Evolutionary conservation across 2,888 invertebrate genomes (phyloP), one percentile per base, ranked within the genome.

Genomic region (Cyclophora punctaria): DNA sequence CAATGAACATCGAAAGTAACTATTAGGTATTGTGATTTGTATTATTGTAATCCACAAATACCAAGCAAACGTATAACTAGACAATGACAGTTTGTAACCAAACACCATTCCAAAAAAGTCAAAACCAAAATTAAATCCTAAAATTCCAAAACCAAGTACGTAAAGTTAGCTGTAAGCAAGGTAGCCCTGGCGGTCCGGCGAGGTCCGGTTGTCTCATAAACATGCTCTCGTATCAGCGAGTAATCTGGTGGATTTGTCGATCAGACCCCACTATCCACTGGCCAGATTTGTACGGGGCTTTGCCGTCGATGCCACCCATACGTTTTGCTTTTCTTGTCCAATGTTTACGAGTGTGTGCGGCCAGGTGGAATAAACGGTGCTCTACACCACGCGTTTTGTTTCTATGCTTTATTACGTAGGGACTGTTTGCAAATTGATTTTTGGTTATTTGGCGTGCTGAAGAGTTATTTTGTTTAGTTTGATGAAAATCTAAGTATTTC

Each of bases 201-300:
- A 63, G 69, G 71, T 68, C 69, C 60, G 67, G 67, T 76, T 83
- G 83, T 83, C 87, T 83, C 85, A 85, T 86, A 88, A 87, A 86
- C 86, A 85, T 83, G 81, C 72, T 66, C 69, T 79, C 70, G 89
- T 89, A 89, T 89, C 89, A 87, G 85, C 80, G 82, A 77, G 86
- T 89, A 89, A 89, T 89, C 89, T 89, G 73, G 69, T 70, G 89
- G 89, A 89, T 89, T 89, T 89, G 89, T 89, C 89, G 89, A 89
- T 89, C 86, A 88, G 85, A 67, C 78, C 74, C 70, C 70, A 82
- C 79, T 83, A 84, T 85, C 86, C 86, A 77, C 76, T 80, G 83
- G 65, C 78, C 81, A 86, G 84, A 86, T 86, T 86, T 88, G 87
- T 86, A 78, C 81, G 63, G 63, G 83, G 87, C 83, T 85, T 88